phyloP scores from a whole-genome alignment of 2,888 invertebrate genomes.

The Tetranychus truncatus region DNA sequence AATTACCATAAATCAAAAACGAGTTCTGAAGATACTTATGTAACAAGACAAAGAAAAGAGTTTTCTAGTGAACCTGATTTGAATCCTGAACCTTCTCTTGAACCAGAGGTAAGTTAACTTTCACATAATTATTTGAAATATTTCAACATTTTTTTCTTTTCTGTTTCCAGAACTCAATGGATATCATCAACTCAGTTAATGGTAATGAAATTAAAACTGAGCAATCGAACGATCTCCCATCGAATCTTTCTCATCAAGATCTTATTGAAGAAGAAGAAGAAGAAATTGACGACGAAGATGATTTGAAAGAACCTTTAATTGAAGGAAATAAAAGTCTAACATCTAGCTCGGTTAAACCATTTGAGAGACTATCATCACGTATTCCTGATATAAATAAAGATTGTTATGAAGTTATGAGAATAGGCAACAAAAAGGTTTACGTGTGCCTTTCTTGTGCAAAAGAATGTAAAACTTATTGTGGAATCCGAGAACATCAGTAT shows the following conservation, averaged over 20 bases:
- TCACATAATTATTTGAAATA: too few species aligned
- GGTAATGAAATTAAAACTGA: too few species aligned
- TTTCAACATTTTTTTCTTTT: too few species aligned
- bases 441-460: not conserved
- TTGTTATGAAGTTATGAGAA: conserved; percentile 2
- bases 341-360: not conserved
- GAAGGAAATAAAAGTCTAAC: not conserved
- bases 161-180: too few species aligned
- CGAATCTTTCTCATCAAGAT: too few species aligned
- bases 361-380: conserved; percentile 4
- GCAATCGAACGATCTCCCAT: too few species aligned
- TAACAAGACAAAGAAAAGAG: too few species aligned
- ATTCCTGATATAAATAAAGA: conserved; percentile 7
- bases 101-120: too few species aligned
- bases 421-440: not conserved
- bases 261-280: too few species aligned
- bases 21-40: not conserved
- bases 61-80: too few species aligned
- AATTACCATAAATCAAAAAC: conserved; percentile 1
- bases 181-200: too few species aligned
- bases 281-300: not conserved
- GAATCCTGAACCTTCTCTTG: too few species aligned
- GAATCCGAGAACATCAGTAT: conserved; percentile 2
- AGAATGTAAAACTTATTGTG: conserved; percentile 4
- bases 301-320: not conserved